phyloP scores from a whole-genome alignment of 2,888 invertebrate genomes.

The Erebia ligea region DNA sequence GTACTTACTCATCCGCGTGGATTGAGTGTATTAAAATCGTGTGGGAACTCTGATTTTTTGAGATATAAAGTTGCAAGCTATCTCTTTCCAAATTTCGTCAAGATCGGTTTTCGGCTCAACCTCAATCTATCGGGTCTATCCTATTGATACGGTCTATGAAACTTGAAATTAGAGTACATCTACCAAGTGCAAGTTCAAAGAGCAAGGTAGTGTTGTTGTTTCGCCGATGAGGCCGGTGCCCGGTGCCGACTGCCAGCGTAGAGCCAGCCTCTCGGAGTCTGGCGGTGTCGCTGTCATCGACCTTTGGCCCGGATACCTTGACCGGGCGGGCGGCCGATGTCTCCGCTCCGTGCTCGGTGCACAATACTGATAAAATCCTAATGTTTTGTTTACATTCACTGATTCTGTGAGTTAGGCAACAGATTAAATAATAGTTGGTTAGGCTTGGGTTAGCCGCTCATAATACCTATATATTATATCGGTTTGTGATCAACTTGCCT shows the following conservation, averaged over 20 bases:
- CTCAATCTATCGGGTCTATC: too few species aligned
- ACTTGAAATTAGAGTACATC: neutral
- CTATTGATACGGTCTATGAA: too few species aligned
- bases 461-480: neutral
- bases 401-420: slow-evolving; percentile 20
- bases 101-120: too few species aligned
- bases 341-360: slow-evolving; percentile 69
- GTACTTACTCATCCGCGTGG: too few species aligned
- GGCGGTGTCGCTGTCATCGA: slow-evolving; percentile 72
- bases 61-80: too few species aligned
- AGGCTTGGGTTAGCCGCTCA: too few species aligned
- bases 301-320: slow-evolving; percentile 83
- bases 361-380: slow-evolving; percentile 58
- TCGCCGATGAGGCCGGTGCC: slow-evolving; percentile 37
- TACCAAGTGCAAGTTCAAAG: neutral
- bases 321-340: slow-evolving; percentile 73
- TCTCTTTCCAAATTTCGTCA: too few species aligned
- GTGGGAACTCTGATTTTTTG: too few species aligned
- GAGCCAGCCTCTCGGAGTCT: slow-evolving; percentile 43
- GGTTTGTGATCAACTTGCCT: neutral
- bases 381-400: slow-evolving; percentile 65
- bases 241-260: slow-evolving; percentile 15
- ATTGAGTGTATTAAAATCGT: too few species aligned
- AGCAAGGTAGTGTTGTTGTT: slow-evolving; percentile 46
- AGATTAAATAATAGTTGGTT: too few species aligned